Evolutionary conservation across 2,797 vertebrate species (phyloP).

Genomic region (Ceyx erithaca): DNA sequence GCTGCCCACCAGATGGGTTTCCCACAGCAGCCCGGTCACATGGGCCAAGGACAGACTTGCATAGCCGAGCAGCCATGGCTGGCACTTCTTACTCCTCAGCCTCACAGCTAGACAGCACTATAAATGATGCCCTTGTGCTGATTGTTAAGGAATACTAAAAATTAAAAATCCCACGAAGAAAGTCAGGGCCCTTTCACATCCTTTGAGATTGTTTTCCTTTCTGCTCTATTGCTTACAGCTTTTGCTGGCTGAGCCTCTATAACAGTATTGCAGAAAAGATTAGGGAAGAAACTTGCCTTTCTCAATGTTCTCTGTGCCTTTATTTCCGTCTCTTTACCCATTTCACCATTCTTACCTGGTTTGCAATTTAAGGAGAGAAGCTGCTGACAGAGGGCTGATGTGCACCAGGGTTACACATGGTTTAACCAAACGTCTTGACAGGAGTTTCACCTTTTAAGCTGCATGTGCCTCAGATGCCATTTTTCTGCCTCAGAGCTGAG

Average conservation of each 20-base stretch:
- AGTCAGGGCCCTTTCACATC: background rate
- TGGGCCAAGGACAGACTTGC: background rate
- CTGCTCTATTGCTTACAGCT: background rate
- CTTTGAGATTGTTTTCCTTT: background rate
- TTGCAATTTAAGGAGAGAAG: background rate
- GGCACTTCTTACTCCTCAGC: background rate
- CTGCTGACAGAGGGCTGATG: background rate
- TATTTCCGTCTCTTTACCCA: background rate
- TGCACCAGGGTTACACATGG: background rate
- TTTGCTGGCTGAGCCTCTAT: background rate
- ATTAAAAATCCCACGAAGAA: background rate
- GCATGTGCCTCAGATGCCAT: background rate
- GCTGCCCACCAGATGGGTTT: background rate
- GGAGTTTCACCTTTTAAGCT: background rate
- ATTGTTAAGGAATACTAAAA: background rate
- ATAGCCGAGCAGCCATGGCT: background rate
- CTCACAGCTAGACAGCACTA: background rate
- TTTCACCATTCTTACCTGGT: conserved; percentile 40
- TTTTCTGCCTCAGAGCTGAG: background rate
- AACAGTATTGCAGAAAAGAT: background rate
- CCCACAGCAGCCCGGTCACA: background rate
- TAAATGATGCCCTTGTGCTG: rapidly evolving
- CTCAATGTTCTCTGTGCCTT: background rate
- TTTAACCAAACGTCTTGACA: background rate
- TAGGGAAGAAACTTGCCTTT: background rate